Evolutionary conservation across 2,888 invertebrate species (phyloP).

Genomic region (Dione juno): DNA sequence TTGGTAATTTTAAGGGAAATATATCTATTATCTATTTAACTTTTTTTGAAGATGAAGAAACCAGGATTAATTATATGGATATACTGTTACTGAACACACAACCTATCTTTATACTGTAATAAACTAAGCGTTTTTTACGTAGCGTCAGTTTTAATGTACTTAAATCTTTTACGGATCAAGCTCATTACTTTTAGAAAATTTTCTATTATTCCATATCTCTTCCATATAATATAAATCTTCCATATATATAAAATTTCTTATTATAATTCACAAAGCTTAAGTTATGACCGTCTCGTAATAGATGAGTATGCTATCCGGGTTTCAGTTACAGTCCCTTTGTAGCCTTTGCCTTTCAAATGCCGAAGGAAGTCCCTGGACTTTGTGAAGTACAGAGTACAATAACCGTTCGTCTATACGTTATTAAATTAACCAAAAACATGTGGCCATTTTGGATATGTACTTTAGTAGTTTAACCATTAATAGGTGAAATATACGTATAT

Average conservation of each 20-base stretch:
- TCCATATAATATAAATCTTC: neutral
- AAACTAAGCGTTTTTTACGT: too few relatives aligned
- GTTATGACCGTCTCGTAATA: conserved; percentile 22
- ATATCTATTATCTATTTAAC: neutral
- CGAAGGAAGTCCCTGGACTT: conserved; percentile 2
- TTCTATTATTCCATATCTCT: neutral
- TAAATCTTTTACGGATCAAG: neutral
- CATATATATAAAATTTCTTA: conserved; percentile 14
- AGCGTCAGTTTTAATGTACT: too few relatives aligned
- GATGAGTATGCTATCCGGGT: conserved; percentile 25
- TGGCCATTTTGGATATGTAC: too few relatives aligned
- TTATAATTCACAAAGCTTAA: conserved; percentile 24
- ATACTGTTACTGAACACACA: neutral
- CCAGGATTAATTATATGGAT: neutral
- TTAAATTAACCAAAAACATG: neutral
- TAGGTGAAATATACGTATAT: too few relatives aligned
- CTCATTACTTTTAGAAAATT: neutral
- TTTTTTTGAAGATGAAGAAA: neutral
- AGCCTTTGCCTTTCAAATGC: conserved; percentile 22
- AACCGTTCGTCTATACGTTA: conserved; percentile 10
- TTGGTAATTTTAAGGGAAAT: neutral
- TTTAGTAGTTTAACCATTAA: too few relatives aligned
- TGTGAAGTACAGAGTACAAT: conserved; percentile 14
- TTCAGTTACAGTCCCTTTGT: conserved; percentile 27
- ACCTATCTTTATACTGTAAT: too few relatives aligned